Percentiles rank a stretch among this genome's conserved stretches.
Evolutionary conservation across 2,113 vertebrate species (phyloP).

Genomic region (Pangasianodon hypophthalmus): DNA sequence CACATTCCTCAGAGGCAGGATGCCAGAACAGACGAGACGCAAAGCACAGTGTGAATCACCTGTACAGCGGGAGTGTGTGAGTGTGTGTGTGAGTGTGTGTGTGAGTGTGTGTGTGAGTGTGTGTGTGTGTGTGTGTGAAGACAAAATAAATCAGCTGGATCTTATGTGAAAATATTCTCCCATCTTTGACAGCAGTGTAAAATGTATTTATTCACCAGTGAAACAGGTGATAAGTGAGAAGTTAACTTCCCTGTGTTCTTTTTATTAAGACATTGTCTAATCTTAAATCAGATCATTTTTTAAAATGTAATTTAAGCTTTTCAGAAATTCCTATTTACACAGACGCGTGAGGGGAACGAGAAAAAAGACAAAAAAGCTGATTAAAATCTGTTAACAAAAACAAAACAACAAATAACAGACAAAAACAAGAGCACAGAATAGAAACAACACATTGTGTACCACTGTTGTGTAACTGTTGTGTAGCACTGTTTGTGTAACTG

Average conservation of each 20-base stretch:
- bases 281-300: background rate
- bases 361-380: background rate
- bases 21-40: background rate
- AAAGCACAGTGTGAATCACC: slow-evolving; percentile 12
- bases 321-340: background rate
- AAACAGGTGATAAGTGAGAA: background rate
- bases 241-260: background rate
- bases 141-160: background rate
- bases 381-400: background rate
- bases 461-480: background rate
- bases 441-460: background rate
- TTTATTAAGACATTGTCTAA: background rate
- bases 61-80: background rate
- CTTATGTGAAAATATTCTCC: background rate
- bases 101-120: background rate
- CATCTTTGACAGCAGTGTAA: background rate
- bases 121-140: slow-evolving; percentile 1
- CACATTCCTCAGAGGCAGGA: background rate
- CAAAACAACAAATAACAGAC: background rate
- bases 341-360: background rate
- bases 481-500: background rate
- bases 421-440: background rate
- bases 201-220: background rate
- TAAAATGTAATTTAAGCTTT: background rate
- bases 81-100: slow-evolving; percentile 10